These are phyloP conservation scores for Oreochromis tanganicae DNA, from an alignment of 2,113 vertebrate species.

Conservation along the genomic window DNA sequence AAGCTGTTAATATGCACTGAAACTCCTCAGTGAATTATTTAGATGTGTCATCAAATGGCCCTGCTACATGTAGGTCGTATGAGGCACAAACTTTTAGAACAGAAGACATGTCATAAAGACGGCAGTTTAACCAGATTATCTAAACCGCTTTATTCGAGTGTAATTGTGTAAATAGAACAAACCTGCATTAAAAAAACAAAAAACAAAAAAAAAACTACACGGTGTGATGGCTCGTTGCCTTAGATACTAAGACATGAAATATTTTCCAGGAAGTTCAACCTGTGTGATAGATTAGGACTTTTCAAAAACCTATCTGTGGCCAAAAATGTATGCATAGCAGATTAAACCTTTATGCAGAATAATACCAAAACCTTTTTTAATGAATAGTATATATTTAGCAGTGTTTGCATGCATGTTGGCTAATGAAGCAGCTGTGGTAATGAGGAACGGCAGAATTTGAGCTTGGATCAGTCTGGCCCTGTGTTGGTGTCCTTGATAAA, in stretches of 20 bases:
- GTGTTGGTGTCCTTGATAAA: neutral
- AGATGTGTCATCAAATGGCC: neutral
- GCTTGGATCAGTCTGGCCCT: neutral
- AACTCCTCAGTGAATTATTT: neutral
- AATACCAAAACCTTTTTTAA: neutral
- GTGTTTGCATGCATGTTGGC: neutral
- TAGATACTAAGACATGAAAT: neutral
- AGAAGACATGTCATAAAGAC: neutral
- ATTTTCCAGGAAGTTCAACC: neutral
- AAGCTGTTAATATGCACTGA: neutral
- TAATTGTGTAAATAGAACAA: neutral
- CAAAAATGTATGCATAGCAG: neutral
- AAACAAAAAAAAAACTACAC: neutral
- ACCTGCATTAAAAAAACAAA: neutral
- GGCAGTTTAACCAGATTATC: neutral
- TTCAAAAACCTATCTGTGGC: neutral
- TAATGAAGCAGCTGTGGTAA: neutral
- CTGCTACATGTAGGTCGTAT: neutral
- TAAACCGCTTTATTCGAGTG: neutral
- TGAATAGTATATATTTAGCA: neutral
- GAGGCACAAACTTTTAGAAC: neutral
- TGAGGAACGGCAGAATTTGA: rapidly evolving
- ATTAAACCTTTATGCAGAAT: neutral
- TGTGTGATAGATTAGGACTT: neutral
- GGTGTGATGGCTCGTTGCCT: neutral